Base-by-base conservation (phyloP, 2,888 invertebrate genomes). In the Danaus chrysippus region DNA sequence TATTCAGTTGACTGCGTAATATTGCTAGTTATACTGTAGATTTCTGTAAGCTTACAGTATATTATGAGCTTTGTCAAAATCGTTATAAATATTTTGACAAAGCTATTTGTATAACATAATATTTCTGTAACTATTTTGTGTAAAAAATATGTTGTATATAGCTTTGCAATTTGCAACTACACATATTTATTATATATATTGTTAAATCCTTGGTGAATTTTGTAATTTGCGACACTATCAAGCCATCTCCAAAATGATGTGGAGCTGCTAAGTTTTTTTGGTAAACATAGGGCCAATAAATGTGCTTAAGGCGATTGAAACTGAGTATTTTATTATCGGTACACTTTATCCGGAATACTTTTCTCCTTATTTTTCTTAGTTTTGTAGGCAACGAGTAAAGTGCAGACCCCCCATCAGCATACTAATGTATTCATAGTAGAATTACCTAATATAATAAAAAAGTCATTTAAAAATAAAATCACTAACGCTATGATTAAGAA, bases 351-450 rank as follows among this genome's bases (percentile, higher is more conserved):
- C 87, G 80, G 84, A 82, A 78, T 84, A 84, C 85, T 84, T 87
- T 86, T 84, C 85, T 82, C 86, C 83, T 86, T 87, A 88, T 87
- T 88, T 88, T 87, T 85, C 83, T 86, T 86, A 87, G 81, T 85
- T 86, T 85, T 84, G 81, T 79, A 78, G 79, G 83, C 83, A 82
- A 78, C 75, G 84, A 86, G 84, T 82, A 83, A 87, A 86, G 85
- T 89, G 88, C 84, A 88, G 80, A 78, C 77, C 66, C 66, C 59
- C 75, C 69, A 77, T 70, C 76, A 76, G 78, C 81, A 83, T 83
- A 83, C 81, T 85, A 87, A 87, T 87, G 81, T 76, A 77, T 65
- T 70, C 73, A 74, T 76, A 76, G 23, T 2, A 34, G 6, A 34
- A 34, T 23, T 34, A 34, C 6, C 23, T 34, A 5, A 34, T 34